These are phyloP conservation scores for Drosophila fuyamai DNA, from an alignment of 1,140 invertebrate species.

Conservation along the genomic window DNA sequence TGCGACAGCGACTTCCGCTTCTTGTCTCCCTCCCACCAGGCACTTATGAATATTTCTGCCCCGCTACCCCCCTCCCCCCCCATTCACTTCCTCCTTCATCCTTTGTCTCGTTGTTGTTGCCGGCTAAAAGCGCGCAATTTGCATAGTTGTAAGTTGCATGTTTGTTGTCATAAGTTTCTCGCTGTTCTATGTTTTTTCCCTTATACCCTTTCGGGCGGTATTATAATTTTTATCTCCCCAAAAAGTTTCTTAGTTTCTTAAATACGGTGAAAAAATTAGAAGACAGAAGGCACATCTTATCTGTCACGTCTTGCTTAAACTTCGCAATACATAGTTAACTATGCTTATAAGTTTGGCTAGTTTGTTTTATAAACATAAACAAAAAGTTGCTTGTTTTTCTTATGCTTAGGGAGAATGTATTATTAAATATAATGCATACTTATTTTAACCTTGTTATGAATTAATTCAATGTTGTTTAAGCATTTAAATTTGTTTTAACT, in stretches of 20 bases:
- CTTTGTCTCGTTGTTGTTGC: constrained; percentile 34
- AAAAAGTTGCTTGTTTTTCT: too few relatives aligned
- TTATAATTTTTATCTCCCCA: constrained; percentile 16
- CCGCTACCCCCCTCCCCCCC: too few relatives aligned
- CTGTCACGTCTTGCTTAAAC: background rate
- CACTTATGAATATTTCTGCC: constrained; percentile 76
- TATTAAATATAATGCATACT: too few relatives aligned
- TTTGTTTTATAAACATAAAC: background rate
- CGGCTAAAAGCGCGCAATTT: constrained; percentile 75
- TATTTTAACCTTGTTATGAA: too few relatives aligned
- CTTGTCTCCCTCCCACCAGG: constrained; percentile 44
- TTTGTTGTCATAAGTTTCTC: constrained; percentile 48
- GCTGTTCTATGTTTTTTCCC: constrained; percentile 33
- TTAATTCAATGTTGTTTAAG: too few relatives aligned
- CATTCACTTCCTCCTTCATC: constrained; percentile 10
- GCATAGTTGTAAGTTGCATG: constrained; percentile 72
- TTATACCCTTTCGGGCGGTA: constrained; percentile 10
- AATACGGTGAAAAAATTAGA: background rate
- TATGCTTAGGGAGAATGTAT: too few relatives aligned
- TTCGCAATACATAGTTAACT: background rate
- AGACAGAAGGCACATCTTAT: background rate
- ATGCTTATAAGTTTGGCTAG: background rate
- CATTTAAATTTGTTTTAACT: too few relatives aligned
- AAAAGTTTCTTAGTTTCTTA: constrained; percentile 23
- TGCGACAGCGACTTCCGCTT: constrained; percentile 72